Conservation (phyloP, 2,888 invertebrate species). For the Epiblema foenella region DNA sequence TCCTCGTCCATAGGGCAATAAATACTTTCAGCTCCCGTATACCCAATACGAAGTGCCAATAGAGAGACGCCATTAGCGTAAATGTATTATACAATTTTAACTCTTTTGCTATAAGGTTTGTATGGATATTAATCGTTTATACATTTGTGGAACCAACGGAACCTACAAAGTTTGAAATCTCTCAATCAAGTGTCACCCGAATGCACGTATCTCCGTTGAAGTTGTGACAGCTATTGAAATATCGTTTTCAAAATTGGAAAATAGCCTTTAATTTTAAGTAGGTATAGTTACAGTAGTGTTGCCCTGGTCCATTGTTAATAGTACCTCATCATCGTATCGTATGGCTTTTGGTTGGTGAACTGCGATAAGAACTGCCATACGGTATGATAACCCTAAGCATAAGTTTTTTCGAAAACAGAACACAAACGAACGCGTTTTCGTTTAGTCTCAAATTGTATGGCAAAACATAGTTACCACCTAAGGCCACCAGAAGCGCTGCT, state of each 20-base stretch:
- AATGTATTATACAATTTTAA: slow-evolving; percentile 40
- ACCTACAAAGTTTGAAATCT: slow-evolving; percentile 6
- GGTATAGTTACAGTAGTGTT: neutral
- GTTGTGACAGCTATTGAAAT: neutral
- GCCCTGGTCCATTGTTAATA: too few species aligned
- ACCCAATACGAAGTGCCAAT: slow-evolving; percentile 71
- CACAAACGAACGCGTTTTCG: too few species aligned
- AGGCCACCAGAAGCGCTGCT: too few species aligned
- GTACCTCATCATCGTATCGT: too few species aligned
- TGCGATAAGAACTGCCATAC: too few species aligned
- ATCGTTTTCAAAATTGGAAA: slow-evolving; percentile 6
- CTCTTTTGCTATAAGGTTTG: slow-evolving; percentile 29
- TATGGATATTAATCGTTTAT: slow-evolving; percentile 45
- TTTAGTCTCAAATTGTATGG: too few species aligned
- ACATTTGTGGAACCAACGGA: slow-evolving; percentile 45
- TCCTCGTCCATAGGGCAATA: slow-evolving; percentile 18
- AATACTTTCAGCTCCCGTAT: slow-evolving; percentile 27
- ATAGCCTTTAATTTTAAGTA: slow-evolving; percentile 11
- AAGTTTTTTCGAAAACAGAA: too few species aligned
- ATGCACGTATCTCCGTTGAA: neutral
- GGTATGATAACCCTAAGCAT: too few species aligned
- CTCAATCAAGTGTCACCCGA: neutral
- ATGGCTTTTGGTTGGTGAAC: too few species aligned
- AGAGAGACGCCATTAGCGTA: slow-evolving; percentile 65
- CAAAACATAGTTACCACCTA: too few species aligned